Base-by-base conservation (phyloP, 1,140 invertebrate species). In the Phymorhynchus buccinoides region DNA sequence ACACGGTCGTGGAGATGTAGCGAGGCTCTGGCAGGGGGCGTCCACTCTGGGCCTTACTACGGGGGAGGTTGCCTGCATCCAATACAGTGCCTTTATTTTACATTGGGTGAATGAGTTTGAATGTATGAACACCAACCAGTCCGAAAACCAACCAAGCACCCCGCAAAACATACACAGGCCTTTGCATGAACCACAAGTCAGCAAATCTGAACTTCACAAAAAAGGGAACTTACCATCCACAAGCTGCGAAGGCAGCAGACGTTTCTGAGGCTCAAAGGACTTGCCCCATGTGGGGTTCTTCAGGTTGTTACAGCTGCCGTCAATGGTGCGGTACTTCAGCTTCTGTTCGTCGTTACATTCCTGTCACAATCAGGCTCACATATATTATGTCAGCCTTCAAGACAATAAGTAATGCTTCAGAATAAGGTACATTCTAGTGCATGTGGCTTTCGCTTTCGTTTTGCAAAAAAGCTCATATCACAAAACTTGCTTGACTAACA, bases 291-390 rank as follows among this genome's bases (percentile, higher is more conserved):
- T 93, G 9, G 95, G 95, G 87, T 96, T 92, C 52, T 96, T 95
- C 0, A 99, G 96, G 93, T 99, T 99, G 91, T 98, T 98, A 91
- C 97, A 98, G 44, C 95, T 95, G 0, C 97, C 97, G 88, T 97
- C 96, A n/a, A 95, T 94, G 1, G 94, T 94, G 84, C 97, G 92
- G 91, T 96, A 98, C 14, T 39, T 41, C n/a, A 56, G 32, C 32
- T 71, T 52, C 48, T 52, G 48, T 18, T 52, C 48, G 12, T n/a
- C 48, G 12, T 52, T 9, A 52, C 48, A 52, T 52, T 52, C 48
- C 48, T 52, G 48, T 18, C 48, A 52, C n/a, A n/a, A n/a, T n/a
- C n/a, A n/a, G n/a, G n/a, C n/a, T n/a, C n/a, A n/a, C n/a, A n/a
- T n/a, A n/a, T n/a, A n/a, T n/a, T n/a, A n/a, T n/a, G n/a, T n/a